Conservation (phyloP, 2,113 vertebrate genomes). For the Rhinolophus sinicus region DNA sequence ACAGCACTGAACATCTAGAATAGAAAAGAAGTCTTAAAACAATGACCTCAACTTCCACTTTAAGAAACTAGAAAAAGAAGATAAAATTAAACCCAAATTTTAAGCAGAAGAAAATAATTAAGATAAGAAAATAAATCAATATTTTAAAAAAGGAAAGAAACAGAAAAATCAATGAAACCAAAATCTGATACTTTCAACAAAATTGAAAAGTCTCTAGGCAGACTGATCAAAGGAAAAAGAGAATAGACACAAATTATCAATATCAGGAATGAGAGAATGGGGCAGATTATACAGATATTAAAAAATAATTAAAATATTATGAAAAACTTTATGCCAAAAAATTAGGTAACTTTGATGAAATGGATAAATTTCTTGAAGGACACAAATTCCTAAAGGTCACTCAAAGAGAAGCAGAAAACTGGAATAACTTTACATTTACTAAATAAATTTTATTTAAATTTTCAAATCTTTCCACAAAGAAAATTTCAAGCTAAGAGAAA, state of each 20-base stretch:
- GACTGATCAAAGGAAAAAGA: not conserved
- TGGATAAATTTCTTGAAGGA: not conserved
- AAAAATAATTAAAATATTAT: not conserved
- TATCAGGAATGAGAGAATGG: not conserved
- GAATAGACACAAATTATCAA: not conserved
- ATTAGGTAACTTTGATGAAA: not conserved
- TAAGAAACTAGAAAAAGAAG: not conserved
- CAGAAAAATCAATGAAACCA: constrained; percentile 8
- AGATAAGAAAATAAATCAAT: not conserved
- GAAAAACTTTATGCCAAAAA: not conserved
- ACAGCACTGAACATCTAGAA: not conserved
- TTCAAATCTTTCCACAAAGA: not conserved
- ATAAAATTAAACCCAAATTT: not conserved
- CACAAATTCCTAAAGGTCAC: not conserved
- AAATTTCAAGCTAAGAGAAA: not conserved
- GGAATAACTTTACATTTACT: not conserved
- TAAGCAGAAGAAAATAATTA: not conserved
- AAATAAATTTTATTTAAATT: not conserved
- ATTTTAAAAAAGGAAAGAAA: not conserved
- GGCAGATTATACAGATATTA: not conserved
- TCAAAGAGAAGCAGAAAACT: not conserved
- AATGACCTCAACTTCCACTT: not conserved
- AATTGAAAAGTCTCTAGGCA: not conserved
- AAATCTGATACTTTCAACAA: not conserved
- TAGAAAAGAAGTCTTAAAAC: not conserved